Evolutionary conservation across 2,888 invertebrate species (phyloP), one percentile per base, ranked within the genome.

Genomic region (Mesorhabditis belari): DNA sequence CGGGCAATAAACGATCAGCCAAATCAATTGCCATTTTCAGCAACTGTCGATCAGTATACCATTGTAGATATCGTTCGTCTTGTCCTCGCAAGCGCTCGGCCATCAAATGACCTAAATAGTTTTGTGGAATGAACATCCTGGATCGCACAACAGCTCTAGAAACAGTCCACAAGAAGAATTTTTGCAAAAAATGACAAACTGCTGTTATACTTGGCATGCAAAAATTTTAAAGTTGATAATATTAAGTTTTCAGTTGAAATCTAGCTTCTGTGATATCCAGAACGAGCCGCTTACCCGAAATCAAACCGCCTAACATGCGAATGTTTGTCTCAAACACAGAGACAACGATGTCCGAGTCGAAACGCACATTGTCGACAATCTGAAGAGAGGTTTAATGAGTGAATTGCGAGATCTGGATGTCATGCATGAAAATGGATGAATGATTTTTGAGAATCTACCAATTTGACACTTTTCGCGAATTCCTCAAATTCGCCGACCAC

Each of bases 301-400:
- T 67, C 9, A 81, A 61, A 9, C 77, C 80, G 89, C 96, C 96
- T n/a, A 98, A 85, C 85, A 98, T 89, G 73, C 96, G 86, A 75
- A 98, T 98, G 82, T 96, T 98, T 6, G 94, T 94, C 84, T 98
- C 96, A 83, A 98, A 98, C 4, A 98, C 92, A 0, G 95, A 95
- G 6, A 98, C 95, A 58, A 92, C 87, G 64, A 95, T 88, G 83
- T 98, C 93, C 71, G 87, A 89, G 81, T 98, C 92, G 83, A 98
- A 96, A 59, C 87, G 87, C 6, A 69, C 65, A 60, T 65, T 23
- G 55, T 57, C 58, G 51, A 12, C 35, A 17, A 57, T 17, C 23
- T 51, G 12, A 12, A 19, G 26, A 54, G 23, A 54, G 2, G 17
- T 19, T 24, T 26, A 51, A 51, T 12, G 9, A n/a, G 21, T 12